phyloP scores from a whole-genome alignment of 2,888 invertebrate species.

The Nipponacmea schrenckii region DNA sequence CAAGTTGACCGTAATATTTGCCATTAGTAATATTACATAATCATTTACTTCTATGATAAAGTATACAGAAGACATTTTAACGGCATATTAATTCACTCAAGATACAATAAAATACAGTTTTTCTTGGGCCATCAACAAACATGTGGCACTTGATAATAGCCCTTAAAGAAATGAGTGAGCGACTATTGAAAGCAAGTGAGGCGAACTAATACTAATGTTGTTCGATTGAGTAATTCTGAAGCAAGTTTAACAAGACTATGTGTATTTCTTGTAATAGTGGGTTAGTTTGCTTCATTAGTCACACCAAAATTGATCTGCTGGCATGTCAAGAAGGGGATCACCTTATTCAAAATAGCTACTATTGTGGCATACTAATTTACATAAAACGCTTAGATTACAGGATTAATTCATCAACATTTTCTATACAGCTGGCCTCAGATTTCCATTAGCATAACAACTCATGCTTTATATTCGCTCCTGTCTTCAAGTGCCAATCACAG shows the following conservation, averaged over 20 bases:
- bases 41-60: neutral
- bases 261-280: constrained; percentile 4
- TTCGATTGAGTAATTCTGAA: constrained; percentile 5
- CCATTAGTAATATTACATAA: constrained; percentile 2
- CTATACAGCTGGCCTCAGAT: neutral
- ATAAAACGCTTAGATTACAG: constrained; percentile 2
- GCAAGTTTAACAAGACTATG: constrained; percentile 4
- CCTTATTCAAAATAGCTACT: constrained; percentile 1
- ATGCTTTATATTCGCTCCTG: neutral
- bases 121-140: neutral
- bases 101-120: neutral
- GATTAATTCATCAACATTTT: constrained; percentile 6
- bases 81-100: neutral
- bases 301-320: constrained; percentile 1
- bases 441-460: constrained; percentile 3
- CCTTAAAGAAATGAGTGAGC: neutral
- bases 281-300: constrained; percentile 5
- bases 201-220: constrained; percentile 1
- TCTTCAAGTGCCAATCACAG: neutral
- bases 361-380: constrained; percentile 2
- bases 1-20: neutral
- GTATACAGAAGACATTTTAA: neutral
- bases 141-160: constrained; percentile 1
- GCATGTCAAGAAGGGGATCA: constrained; percentile 4
- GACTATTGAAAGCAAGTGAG: neutral